Conservation (phyloP, 2,797 vertebrate genomes). For the Notolepis coatsorum region DNA sequence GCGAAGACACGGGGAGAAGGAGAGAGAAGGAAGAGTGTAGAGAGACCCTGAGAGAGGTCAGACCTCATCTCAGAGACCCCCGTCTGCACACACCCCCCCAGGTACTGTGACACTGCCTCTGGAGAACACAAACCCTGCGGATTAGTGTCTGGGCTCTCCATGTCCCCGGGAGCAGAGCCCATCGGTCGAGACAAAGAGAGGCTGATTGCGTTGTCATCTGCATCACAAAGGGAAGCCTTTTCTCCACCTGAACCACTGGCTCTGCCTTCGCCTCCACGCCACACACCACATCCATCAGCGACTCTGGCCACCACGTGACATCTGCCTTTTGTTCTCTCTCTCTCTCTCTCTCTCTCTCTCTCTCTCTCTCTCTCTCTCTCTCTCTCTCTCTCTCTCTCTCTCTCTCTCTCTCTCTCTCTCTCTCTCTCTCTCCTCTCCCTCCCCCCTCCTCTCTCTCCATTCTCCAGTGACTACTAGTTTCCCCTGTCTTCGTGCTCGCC, state of each 20-base stretch:
- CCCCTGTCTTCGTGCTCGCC: slow-evolving; percentile 15
- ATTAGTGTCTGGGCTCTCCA: slow-evolving; percentile 77
- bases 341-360: slow-evolving; percentile 25
- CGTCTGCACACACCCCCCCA: slow-evolving; percentile 72
- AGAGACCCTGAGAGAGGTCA: slow-evolving; percentile 82
- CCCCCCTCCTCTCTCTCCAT: slow-evolving; percentile 7
- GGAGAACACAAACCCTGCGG: slow-evolving; percentile 73
- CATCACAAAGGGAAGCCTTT: slow-evolving; percentile 78
- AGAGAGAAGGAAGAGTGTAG: slow-evolving; percentile 23
- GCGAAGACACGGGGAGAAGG: slow-evolving; percentile 26
- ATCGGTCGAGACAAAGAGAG: slow-evolving; percentile 75
- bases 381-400: background rate
- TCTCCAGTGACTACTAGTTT: background rate
- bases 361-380: slow-evolving; percentile 1
- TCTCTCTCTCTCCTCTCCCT: slow-evolving; percentile 63
- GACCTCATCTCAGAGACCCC: slow-evolving; percentile 74
- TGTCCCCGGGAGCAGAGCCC: slow-evolving; percentile 74
- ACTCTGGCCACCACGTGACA: slow-evolving; percentile 64
- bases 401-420: slow-evolving; percentile 39
- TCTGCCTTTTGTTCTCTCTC: slow-evolving; percentile 68
- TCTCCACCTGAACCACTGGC: slow-evolving; percentile 77
- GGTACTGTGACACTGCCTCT: slow-evolving; percentile 76
- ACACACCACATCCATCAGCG: slow-evolving; percentile 68
- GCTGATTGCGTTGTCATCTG: slow-evolving; percentile 83
- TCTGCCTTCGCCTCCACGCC: slow-evolving; percentile 28